A percentile compares a stretch with the other conserved stretches of the same genome.
phyloP scores from a whole-genome alignment of 2,113 vertebrate genomes.

The Globicephala melas region DNA sequence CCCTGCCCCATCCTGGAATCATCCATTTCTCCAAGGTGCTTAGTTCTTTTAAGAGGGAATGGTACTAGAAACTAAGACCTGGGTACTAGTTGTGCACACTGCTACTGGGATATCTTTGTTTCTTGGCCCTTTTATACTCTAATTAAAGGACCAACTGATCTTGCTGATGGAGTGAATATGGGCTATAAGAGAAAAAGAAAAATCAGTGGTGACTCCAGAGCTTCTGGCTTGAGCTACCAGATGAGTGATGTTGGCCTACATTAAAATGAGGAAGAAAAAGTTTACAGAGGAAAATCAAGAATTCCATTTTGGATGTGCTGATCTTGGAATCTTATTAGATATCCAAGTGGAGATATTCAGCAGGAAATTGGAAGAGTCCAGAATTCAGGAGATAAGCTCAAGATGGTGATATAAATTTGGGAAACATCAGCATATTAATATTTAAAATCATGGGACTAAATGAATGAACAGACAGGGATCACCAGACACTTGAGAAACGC shows the following conservation, averaged over 20 bases:
- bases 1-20: neutral
- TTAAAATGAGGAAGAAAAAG: neutral
- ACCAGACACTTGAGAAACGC: neutral
- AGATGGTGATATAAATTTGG: neutral
- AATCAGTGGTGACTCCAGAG: neutral
- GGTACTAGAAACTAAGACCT: neutral
- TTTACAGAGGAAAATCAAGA: neutral
- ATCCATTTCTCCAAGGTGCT: neutral
- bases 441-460: conserved; percentile 9
- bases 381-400: neutral
- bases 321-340: neutral
- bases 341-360: neutral
- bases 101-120: neutral
- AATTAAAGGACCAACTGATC: neutral
- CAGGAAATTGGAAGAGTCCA: neutral
- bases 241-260: neutral
- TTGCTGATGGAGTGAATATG: neutral
- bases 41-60: neutral
- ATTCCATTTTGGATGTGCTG: neutral
- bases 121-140: conserved; percentile 1
- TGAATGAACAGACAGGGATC: neutral
- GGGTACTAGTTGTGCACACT: neutral
- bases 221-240: neutral
- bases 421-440: neutral
- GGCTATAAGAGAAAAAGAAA: neutral